These are phyloP conservation scores for Atherix ibis DNA, from an alignment of 2,888 invertebrate species.

Conservation along the genomic window DNA sequence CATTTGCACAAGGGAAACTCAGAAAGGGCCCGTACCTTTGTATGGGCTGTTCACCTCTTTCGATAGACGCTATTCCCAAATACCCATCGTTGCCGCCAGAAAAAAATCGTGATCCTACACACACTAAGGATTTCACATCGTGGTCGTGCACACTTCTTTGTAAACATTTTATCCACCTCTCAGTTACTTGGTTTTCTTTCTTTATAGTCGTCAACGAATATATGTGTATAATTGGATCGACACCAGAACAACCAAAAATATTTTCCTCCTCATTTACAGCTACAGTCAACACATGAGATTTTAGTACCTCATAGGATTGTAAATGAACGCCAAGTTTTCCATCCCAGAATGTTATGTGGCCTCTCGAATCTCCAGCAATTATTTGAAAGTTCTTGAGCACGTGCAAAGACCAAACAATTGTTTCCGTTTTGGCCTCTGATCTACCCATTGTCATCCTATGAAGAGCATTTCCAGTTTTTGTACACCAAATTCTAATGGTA, in stretches of 20 bases:
- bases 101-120: conserved; percentile 44
- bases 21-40: conserved; percentile 58
- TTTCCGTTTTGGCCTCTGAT: conserved; percentile 44
- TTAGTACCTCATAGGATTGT: conserved; percentile 63
- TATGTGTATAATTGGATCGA: conserved; percentile 64
- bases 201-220: conserved; percentile 50
- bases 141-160: conserved; percentile 71
- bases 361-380: conserved; percentile 75
- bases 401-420: conserved; percentile 77
- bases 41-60: conserved; percentile 38
- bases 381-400: conserved; percentile 67
- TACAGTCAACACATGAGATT: conserved; percentile 63
- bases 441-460: conserved; percentile 63
- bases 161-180: conserved; percentile 71
- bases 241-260: conserved; percentile 61
- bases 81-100: conserved; percentile 74
- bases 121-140: conserved; percentile 61
- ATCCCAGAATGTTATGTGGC: conserved; percentile 80
- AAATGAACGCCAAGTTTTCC: conserved; percentile 60
- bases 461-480: conserved; percentile 65
- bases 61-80: conserved; percentile 53
- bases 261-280: conserved; percentile 53
- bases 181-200: conserved; percentile 35
- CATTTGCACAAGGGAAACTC: conserved; percentile 39
- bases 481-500: conserved; percentile 76